Base-by-base conservation (phyloP, 2,113 vertebrate genomes). In the Tupaia chinensis region DNA sequence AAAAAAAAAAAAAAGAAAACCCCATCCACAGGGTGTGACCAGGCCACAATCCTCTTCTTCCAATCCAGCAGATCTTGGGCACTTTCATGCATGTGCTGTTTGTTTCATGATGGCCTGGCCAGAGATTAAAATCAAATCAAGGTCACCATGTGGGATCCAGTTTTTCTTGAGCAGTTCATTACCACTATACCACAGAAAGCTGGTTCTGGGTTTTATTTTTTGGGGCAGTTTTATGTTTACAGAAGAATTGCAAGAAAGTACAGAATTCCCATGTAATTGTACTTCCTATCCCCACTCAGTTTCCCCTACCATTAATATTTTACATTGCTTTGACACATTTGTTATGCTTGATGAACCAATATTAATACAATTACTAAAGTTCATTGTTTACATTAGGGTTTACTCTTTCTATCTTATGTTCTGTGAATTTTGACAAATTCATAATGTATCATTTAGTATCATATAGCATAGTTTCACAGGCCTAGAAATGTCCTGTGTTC, bases 181-280 rank as follows among this genome's bases (percentile, higher is more conserved):
- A 44, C 44, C 44, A 44, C 44, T 44, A 5, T 44, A 44, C 44
- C 44, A 44, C 44, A 44, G 44, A 44, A 44, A 44, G 44, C 44
- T 44, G 44, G 44, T 44, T 5, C 44, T 44, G 44, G 44, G 44
- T 44, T 82, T 69, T 72, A 63, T 44, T 83, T 83, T 65, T 54
- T 82, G 56, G 25, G 63, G 32, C 63, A 88, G 65, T 72, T 95
- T 88, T 77, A 34, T 25, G 54, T 87, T 65, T 95, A 81, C 17
- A 84, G 85, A 89, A 88, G 76, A 84, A 15, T 87, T 63, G 2
- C 9, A 76, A 61, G 61, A 58, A 86, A 77, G 11, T 22, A 17
- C 6, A 69, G 27, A 72, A 53, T 61, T 92, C 34, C 77, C 27
- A 61, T 32, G 32, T 81, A 22, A 7, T 16, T 32, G 32, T 81